Evolutionary conservation across 1,140 invertebrate genomes (phyloP).

Genomic region (Tetranychus urticae): DNA sequence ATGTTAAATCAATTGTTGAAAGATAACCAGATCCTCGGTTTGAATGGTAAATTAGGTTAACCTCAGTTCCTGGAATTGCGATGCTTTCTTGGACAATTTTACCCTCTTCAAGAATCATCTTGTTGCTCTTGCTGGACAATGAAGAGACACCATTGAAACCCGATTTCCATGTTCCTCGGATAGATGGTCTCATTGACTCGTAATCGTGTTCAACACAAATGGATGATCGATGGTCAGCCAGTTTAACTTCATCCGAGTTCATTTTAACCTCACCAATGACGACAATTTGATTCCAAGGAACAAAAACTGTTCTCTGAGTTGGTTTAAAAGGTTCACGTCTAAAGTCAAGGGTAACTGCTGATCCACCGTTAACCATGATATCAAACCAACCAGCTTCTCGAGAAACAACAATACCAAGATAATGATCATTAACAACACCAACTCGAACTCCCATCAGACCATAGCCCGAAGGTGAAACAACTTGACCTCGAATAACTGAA

Average conservation of each 20-base stretch:
- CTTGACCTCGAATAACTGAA: slow-evolving; percentile 89
- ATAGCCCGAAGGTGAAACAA: slow-evolving; percentile 69
- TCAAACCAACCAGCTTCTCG: slow-evolving; percentile 45
- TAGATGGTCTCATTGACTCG: slow-evolving; percentile 69
- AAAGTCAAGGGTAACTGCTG: slow-evolving; percentile 86
- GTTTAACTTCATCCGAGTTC: not conserved
- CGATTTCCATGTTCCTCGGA: slow-evolving; percentile 73
- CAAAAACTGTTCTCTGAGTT: slow-evolving; percentile 46
- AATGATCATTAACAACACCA: slow-evolving; percentile 72
- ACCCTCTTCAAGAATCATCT: slow-evolving; percentile 47
- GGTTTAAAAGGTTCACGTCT: slow-evolving; percentile 63
- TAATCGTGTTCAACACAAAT: slow-evolving; percentile 65
- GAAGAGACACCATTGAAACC: slow-evolving; percentile 78
- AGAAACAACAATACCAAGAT: slow-evolving; percentile 69
- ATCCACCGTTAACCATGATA: slow-evolving; percentile 93
- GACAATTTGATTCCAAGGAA: slow-evolving; percentile 85
- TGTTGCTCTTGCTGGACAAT: slow-evolving; percentile 47
- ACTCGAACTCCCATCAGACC: slow-evolving; percentile 88
- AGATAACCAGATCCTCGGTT: slow-evolving; percentile 23
- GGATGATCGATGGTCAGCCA: not conserved
- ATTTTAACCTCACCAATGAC: slow-evolving; percentile 42
- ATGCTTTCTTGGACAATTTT: slow-evolving; percentile 86
- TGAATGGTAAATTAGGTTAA: slow-evolving; percentile 24
- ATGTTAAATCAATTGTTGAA: slow-evolving; percentile 23
- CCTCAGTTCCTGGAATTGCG: slow-evolving; percentile 51